Conservation (phyloP, 2,888 invertebrate genomes). For the Drosophila flavopinicola region DNA sequence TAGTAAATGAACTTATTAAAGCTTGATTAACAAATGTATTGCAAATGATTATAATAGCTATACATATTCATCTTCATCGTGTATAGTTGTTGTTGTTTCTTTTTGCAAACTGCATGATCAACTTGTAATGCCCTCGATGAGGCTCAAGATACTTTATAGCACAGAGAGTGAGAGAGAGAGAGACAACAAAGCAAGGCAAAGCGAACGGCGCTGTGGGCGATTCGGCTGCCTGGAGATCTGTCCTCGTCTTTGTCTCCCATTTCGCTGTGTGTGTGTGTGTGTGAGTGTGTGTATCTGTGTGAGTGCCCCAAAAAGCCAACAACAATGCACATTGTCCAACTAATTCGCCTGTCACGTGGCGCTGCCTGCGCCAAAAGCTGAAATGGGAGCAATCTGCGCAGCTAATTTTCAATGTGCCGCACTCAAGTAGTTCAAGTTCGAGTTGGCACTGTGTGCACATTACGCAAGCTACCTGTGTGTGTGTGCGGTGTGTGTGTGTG, state of each 20-base stretch:
- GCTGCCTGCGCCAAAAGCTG: slow-evolving; percentile 46
- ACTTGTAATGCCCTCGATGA: slow-evolving; percentile 38
- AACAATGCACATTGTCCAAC: slow-evolving; percentile 55
- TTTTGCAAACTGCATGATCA: slow-evolving; percentile 41
- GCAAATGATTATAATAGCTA: not conserved
- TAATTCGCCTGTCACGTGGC: slow-evolving; percentile 74
- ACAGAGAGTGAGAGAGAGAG: not conserved
- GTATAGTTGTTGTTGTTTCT: not conserved
- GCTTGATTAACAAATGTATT: slow-evolving; percentile 14
- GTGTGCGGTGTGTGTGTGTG: not conserved
- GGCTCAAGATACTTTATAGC: slow-evolving; percentile 25
- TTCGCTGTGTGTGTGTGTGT: slow-evolving; percentile 2
- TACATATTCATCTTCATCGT: not conserved
- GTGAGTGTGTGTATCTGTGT: slow-evolving; percentile 22
- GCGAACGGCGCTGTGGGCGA: slow-evolving; percentile 67
- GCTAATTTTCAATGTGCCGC: slow-evolving; percentile 66
- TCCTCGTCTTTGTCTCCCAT: slow-evolving; percentile 37
- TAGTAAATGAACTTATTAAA: slow-evolving; percentile 7
- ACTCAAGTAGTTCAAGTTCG: slow-evolving; percentile 74
- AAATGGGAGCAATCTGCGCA: slow-evolving; percentile 70
- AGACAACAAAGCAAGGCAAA: slow-evolving; percentile 51
- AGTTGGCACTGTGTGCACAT: slow-evolving; percentile 50
- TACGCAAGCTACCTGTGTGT: slow-evolving; percentile 30
- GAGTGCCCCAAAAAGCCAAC: slow-evolving; percentile 60
- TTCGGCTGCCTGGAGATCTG: slow-evolving; percentile 66